A percentile compares a stretch with the other conserved stretches of the same genome.
Conservation (phyloP, 2,113 vertebrate species). For the Euleptes europaea region DNA sequence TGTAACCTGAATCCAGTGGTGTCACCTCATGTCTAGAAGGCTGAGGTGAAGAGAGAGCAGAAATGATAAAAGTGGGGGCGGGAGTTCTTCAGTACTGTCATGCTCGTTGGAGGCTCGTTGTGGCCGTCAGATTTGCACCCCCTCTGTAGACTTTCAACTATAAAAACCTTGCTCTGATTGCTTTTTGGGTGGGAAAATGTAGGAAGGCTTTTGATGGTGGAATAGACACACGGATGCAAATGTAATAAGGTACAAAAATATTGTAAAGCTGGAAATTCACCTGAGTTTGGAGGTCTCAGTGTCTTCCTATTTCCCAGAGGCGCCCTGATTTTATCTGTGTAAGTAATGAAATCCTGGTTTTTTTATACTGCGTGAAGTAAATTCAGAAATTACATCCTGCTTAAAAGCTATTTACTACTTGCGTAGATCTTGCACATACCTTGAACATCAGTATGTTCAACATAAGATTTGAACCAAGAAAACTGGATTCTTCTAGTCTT, state of each 20-base stretch:
- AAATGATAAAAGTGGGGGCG: too few relatives aligned
- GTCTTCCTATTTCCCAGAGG: background rate
- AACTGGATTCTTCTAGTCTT: too few relatives aligned
- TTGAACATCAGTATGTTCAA: too few relatives aligned
- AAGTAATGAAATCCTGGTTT: background rate
- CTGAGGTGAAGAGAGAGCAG: too few relatives aligned
- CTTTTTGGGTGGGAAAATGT: background rate
- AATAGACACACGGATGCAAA: background rate
- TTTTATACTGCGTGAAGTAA: background rate
- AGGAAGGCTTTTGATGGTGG: background rate
- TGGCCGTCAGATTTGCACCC: background rate
- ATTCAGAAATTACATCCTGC: background rate
- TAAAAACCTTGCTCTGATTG: background rate
- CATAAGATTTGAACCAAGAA: too few relatives aligned
- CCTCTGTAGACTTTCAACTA: background rate
- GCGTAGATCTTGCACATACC: too few relatives aligned
- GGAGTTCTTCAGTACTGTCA: too few relatives aligned
- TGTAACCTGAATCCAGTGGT: too few relatives aligned
- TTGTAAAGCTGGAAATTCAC: background rate
- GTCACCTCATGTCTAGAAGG: too few relatives aligned
- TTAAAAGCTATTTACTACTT: background rate
- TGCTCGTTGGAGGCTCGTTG: too few relatives aligned
- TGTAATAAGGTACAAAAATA: background rate
- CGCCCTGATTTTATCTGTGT: background rate
- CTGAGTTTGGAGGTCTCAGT: too few relatives aligned